Evolutionary conservation across 2,113 vertebrate genomes (phyloP).

Genomic region (Prunella himalayana): DNA sequence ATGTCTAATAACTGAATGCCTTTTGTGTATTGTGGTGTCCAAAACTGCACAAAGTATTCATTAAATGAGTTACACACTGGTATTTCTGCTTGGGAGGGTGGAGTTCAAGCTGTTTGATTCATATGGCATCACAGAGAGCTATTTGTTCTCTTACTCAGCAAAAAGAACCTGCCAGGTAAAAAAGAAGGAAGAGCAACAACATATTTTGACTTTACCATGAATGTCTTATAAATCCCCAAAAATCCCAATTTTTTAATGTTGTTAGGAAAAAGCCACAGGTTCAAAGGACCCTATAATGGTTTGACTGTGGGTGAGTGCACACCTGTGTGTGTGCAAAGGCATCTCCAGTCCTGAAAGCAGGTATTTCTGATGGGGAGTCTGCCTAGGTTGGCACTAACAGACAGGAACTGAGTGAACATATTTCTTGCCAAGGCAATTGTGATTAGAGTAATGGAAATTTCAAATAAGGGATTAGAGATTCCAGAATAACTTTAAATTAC

Average conservation of each 20-base stretch:
- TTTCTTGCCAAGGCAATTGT: not conserved
- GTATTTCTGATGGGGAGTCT: not conserved
- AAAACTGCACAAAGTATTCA: not conserved
- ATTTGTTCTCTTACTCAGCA: not conserved
- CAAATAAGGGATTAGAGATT: slow-evolving; percentile 11
- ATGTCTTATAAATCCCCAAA: not conserved
- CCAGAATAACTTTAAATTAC: not conserved
- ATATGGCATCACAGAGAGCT: not conserved
- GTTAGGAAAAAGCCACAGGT: not conserved
- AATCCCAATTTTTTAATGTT: not conserved
- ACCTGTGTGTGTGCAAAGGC: not conserved
- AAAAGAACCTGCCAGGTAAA: not conserved
- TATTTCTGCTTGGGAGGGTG: not conserved
- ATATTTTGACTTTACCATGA: not conserved
- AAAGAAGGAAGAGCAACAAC: not conserved
- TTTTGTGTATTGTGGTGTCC: not conserved
- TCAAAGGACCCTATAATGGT: not conserved
- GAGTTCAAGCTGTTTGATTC: not conserved
- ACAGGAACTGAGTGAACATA: not conserved
- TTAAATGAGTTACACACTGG: not conserved
- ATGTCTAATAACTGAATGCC: not conserved
- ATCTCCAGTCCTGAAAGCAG: not conserved
- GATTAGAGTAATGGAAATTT: slow-evolving; percentile 3
- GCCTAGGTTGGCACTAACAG: not conserved
- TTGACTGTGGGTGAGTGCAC: not conserved